Evolutionary conservation across 1,140 invertebrate genomes (phyloP).

Genomic region (Papilio glaucus): DNA sequence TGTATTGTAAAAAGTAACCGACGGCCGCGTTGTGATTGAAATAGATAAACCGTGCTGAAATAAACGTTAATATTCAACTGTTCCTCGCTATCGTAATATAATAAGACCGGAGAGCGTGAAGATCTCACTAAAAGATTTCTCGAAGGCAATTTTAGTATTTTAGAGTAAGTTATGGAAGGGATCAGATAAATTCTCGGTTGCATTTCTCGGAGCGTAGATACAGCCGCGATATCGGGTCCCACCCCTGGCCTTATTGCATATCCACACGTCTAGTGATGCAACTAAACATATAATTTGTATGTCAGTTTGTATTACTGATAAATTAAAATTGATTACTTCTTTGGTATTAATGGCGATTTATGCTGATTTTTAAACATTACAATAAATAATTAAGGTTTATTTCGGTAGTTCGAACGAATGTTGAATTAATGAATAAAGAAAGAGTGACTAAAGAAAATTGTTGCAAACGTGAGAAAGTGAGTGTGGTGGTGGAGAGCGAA

Average conservation of each 20-base stretch:
- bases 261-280: slow-evolving; percentile 34
- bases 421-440: too few species aligned
- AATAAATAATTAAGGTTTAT: too few species aligned
- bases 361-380: too few species aligned
- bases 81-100: slow-evolving; percentile 78
- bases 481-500: too few species aligned
- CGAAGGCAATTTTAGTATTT: slow-evolving; percentile 81
- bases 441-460: too few species aligned
- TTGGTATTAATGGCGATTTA: too few species aligned
- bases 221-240: slow-evolving; percentile 53
- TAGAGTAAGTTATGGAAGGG: slow-evolving; percentile 77
- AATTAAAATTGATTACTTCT: neutral
- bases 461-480: too few species aligned
- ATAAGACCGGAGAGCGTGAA: slow-evolving; percentile 78
- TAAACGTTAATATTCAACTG: slow-evolving; percentile 76
- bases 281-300: slow-evolving; percentile 21
- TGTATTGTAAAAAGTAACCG: slow-evolving; percentile 20
- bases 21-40: slow-evolving; percentile 38
- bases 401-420: too few species aligned
- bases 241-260: slow-evolving; percentile 54
- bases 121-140: slow-evolving; percentile 78
- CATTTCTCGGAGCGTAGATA: slow-evolving; percentile 70
- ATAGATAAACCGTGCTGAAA: slow-evolving; percentile 56
- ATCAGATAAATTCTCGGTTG: slow-evolving; percentile 77
- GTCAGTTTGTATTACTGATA: slow-evolving; percentile 1